Evolutionary conservation across 2,888 invertebrate genomes (phyloP).

Genomic region (Synergus laeviventris): DNA sequence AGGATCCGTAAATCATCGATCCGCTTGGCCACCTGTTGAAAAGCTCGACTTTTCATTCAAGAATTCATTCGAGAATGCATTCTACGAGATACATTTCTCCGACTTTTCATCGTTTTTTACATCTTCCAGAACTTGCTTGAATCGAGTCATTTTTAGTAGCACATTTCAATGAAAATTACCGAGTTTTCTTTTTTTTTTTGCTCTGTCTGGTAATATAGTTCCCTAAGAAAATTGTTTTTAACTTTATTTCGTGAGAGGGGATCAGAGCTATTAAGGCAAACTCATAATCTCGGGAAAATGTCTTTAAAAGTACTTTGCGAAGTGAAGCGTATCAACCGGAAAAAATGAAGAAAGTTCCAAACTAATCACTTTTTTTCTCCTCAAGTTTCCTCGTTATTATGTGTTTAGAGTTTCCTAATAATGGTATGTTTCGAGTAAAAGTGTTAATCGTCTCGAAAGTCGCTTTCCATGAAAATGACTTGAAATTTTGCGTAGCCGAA

Average conservation of each 20-base stretch:
- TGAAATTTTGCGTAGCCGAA: slow-evolving; percentile 12
- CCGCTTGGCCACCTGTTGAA: slow-evolving; percentile 57
- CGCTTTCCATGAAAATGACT: neutral
- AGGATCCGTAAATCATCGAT: slow-evolving; percentile 19
- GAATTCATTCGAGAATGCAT: too few species aligned
- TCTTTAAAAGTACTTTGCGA: slow-evolving; percentile 3
- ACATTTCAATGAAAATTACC: too few species aligned
- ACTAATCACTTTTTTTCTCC: neutral
- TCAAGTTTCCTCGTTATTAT: neutral
- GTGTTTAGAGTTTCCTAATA: neutral
- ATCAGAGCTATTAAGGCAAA: neutral
- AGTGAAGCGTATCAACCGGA: neutral
- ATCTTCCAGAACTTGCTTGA: neutral
- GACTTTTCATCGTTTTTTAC: neutral
- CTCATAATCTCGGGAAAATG: neutral
- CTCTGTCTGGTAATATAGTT: neutral
- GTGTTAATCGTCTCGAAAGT: slow-evolving; percentile 4
- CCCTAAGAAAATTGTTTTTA: neutral
- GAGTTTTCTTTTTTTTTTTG: neutral
- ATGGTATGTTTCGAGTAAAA: neutral
- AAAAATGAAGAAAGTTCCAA: slow-evolving; percentile 2
- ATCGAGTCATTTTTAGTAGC: too few species aligned
- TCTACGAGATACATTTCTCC: neutral
- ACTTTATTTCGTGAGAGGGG: neutral
- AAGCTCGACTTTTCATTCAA: slow-evolving; percentile 25